A percentile compares a stretch with the other conserved stretches of the same genome.
These are phyloP conservation scores for Collichthys lucidus DNA, from an alignment of 2,113 vertebrate genomes.

Conservation along the genomic window DNA sequence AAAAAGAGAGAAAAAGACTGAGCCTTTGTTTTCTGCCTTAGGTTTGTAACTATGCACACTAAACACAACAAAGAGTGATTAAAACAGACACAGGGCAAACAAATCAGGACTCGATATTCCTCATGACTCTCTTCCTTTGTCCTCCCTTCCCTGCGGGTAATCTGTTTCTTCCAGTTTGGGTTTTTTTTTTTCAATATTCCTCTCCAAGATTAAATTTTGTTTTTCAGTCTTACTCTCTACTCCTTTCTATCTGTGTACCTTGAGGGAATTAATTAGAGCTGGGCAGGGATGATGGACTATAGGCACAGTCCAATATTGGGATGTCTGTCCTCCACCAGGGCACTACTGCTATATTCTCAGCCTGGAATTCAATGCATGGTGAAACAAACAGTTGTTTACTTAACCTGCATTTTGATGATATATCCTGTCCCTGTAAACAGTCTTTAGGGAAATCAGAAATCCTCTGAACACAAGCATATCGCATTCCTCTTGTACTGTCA, in stretches of 20 bases:
- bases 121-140: slow-evolving; percentile 32
- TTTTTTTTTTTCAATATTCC: slow-evolving; percentile 1
- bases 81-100: slow-evolving; percentile 58
- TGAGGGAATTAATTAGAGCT: slow-evolving; percentile 66
- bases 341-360: not conserved
- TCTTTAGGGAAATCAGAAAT: slow-evolving; percentile 35
- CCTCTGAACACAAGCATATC: slow-evolving; percentile 16
- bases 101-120: slow-evolving; percentile 31
- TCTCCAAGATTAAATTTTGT: slow-evolving; percentile 29
- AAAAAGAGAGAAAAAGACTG: slow-evolving; percentile 18
- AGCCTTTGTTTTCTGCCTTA: slow-evolving; percentile 65
- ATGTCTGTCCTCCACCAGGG: slow-evolving; percentile 30
- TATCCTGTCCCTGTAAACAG: slow-evolving; percentile 23
- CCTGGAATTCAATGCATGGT: slow-evolving; percentile 4
- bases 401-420: slow-evolving; percentile 46
- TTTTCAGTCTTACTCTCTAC: slow-evolving; percentile 12
- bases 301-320: slow-evolving; percentile 26
- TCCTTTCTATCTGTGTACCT: slow-evolving; percentile 32
- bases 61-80: slow-evolving; percentile 69
- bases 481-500: slow-evolving; percentile 4
- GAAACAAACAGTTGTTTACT: slow-evolving; percentile 16
- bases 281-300: slow-evolving; percentile 47
- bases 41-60: slow-evolving; percentile 53
- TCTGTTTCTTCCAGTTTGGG: slow-evolving; percentile 11
- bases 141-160: slow-evolving; percentile 3